A percentile compares a stretch with the other conserved stretches of the same genome.
These are phyloP conservation scores for Ypsolopha sequella DNA, from an alignment of 2,888 invertebrate genomes.

Conservation along the genomic window DNA sequence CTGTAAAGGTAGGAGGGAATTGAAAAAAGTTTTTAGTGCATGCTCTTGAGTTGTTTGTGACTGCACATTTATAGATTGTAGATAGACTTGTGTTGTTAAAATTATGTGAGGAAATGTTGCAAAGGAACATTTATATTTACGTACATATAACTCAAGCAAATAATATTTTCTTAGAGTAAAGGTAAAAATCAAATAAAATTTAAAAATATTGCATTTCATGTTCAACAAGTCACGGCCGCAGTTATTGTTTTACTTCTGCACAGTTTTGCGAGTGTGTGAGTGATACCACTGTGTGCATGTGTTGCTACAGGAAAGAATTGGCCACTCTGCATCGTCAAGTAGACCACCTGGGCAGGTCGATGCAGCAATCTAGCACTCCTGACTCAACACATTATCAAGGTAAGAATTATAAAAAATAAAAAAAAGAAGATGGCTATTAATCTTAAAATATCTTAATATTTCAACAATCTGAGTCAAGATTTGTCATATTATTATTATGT, in stretches of 20 bases:
- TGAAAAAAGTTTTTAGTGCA: slow-evolving; percentile 6
- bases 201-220: no score
- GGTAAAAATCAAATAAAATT: no score
- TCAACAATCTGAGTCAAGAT: not conserved
- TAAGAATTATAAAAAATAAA: slow-evolving; percentile 13
- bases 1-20: slow-evolving; percentile 39
- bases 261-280: slow-evolving; percentile 38
- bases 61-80: no score
- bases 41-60: slow-evolving; percentile 1
- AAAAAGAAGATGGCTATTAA: not conserved
- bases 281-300: slow-evolving; percentile 65
- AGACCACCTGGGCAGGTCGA: slow-evolving; percentile 72
- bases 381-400: slow-evolving; percentile 48
- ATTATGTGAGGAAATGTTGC: no score
- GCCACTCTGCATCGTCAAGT: slow-evolving; percentile 85
- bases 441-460: not conserved
- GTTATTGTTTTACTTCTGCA: no score
- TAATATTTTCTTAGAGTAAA: no score
- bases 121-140: no score
- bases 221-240: no score
- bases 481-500: no score
- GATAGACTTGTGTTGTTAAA: not conserved
- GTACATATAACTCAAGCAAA: no score
- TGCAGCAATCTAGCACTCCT: slow-evolving; percentile 37
- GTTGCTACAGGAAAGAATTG: slow-evolving; percentile 76